Evolutionary conservation across 1,140 invertebrate species (phyloP).

Genomic region (Adelges cooleyi): DNA sequence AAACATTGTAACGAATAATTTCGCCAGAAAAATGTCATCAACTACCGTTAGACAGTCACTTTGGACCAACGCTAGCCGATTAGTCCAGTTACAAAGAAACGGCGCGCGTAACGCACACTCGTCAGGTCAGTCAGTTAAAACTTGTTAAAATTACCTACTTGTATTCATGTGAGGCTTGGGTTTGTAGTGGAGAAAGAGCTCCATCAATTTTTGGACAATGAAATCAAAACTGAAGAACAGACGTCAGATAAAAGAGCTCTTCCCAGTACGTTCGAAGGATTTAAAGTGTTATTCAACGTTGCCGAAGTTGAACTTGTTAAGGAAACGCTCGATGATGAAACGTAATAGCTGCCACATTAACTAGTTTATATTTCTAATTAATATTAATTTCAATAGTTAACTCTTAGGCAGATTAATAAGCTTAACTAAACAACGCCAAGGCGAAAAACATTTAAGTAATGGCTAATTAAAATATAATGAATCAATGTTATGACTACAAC

Average conservation of each 20-base stretch:
- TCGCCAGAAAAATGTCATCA: neutral
- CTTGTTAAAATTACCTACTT: neutral
- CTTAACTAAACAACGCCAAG: too few relatives aligned
- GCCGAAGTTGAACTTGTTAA: slow-evolving; percentile 3
- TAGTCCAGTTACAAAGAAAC: neutral
- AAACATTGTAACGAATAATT: neutral
- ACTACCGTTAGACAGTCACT: neutral
- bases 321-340: slow-evolving; percentile 6
- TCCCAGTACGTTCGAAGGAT: slow-evolving; percentile 16
- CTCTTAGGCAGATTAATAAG: too few relatives aligned
- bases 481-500: too few relatives aligned
- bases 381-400: too few relatives aligned
- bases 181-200: slow-evolving; percentile 19
- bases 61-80: neutral
- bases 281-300: neutral
- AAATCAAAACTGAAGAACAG: slow-evolving; percentile 20
- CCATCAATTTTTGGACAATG: neutral
- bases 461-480: too few relatives aligned
- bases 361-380: too few relatives aligned
- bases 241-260: neutral
- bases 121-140: neutral
- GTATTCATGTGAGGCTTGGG: neutral
- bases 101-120: neutral
- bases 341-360: too few relatives aligned
- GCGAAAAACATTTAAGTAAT: too few relatives aligned